Base-by-base conservation (phyloP, 2,797 vertebrate species). In the Pseudomugil gertrudae region DNA sequence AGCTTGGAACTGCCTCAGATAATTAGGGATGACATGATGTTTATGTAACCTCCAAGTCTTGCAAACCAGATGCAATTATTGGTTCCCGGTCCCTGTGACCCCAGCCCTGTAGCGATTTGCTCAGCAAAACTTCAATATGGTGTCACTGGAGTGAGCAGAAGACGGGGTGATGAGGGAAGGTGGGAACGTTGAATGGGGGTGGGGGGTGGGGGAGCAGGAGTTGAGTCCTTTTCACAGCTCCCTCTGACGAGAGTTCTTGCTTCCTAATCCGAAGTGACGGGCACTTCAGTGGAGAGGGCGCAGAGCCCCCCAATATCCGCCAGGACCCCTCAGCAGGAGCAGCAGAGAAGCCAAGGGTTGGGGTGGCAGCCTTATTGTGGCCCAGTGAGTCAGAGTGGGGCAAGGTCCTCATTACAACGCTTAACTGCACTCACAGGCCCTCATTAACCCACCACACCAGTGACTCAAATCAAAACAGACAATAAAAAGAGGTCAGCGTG, bases 41-140 rank as follows among this genome's bases (percentile, higher is more conserved):
- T 94, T 95, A 92, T 84, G 92, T 95, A 94, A 95, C 93, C 93
- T 90, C 90, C 80, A 89, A 90, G 90, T 90, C 88, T 90, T 83
- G 83, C 85, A 89, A 90, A 91, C 92, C 90, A 92, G 89, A 90
- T 71, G 84, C 89, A 94, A 93, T 94, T 93, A 94, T 83, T 88
- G 87, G 74, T 78, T 84, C 87, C 90, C 72, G 87, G 87, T 91
- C 80, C 70, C 50, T 36, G 75, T 92, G 91, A 93, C 92, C 91
- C 91, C 62, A 24, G 66, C 76, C 79, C 82, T 64, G 80, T 75
- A 79, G 87, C 59, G 54, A 70, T 69, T 47, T 69, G 69, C 79
- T 56, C 77, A 19, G 14, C 76, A 60, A 66, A 84, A 76, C 76
- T 78, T 62, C 80, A 63, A 77, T 72, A 61, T 84, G 45, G 47